Conservation (phyloP, 2,888 invertebrate species). For the Nomada hirtipes region DNA sequence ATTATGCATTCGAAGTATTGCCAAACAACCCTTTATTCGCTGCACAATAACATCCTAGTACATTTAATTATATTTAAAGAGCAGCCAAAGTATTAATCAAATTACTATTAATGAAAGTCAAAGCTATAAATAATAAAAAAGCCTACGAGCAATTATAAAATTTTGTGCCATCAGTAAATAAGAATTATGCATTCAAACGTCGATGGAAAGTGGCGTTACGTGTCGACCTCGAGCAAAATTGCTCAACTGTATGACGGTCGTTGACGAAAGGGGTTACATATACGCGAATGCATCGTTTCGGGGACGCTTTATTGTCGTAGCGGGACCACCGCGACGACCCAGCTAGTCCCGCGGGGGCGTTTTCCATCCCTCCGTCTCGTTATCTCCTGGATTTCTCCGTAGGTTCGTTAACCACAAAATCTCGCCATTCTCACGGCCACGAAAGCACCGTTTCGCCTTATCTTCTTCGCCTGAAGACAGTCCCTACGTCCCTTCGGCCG, state of each 20-base stretch:
- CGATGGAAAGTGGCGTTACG: slow-evolving; percentile 23
- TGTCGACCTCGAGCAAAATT: slow-evolving; percentile 14
- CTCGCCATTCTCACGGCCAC: slow-evolving; percentile 63
- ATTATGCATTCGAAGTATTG: no score
- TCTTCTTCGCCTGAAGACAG: slow-evolving; percentile 53
- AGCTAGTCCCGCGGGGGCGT: slow-evolving; percentile 74
- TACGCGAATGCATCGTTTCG: slow-evolving; percentile 24
- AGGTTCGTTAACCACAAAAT: slow-evolving; percentile 77
- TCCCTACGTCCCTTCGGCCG: not conserved
- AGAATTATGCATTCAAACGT: not conserved
- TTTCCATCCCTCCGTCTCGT: slow-evolving; percentile 73
- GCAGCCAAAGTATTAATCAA: no score
- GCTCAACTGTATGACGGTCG: slow-evolving; percentile 31
- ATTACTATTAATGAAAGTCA: no score
- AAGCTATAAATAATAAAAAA: no score
- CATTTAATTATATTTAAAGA: no score
- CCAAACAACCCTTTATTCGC: no score
- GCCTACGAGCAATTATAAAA: no score
- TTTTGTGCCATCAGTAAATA: no score
- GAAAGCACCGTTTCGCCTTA: slow-evolving; percentile 61
- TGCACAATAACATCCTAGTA: not conserved
- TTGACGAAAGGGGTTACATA: slow-evolving; percentile 35
- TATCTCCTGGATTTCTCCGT: slow-evolving; percentile 77
- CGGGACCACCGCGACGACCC: slow-evolving; percentile 51
- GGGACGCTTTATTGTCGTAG: slow-evolving; percentile 60